Percentiles rank a stretch among this genome's conserved stretches.
Conservation (phyloP, 2,888 invertebrate species). For the Thyatira batis region DNA sequence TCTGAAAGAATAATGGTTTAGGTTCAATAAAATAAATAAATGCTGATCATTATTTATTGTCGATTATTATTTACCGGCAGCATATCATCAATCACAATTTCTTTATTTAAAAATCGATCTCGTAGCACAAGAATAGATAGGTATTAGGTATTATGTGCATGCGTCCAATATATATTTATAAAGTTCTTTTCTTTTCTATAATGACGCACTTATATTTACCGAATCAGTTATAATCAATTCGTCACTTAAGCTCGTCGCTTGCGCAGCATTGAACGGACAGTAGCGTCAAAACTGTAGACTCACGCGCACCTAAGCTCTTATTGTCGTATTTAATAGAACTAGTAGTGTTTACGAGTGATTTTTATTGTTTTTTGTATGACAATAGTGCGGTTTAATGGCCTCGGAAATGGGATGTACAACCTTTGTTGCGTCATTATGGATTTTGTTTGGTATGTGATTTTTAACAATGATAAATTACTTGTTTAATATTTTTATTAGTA, state of each 20-base stretch:
- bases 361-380: slow-evolving; percentile 23
- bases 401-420: slow-evolving; percentile 22
- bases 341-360: slow-evolving; percentile 6
- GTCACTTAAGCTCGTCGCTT: slow-evolving; percentile 3
- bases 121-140: too few species aligned
- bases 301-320: slow-evolving; percentile 30
- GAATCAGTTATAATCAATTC: neutral
- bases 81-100: too few species aligned
- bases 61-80: too few species aligned
- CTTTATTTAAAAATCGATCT: too few species aligned
- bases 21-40: too few species aligned
- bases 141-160: too few species aligned
- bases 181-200: too few species aligned
- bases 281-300: slow-evolving; percentile 11
- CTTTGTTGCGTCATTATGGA: slow-evolving; percentile 18
- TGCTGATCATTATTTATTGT: too few species aligned
- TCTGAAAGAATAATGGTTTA: too few species aligned
- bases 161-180: too few species aligned
- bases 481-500: neutral
- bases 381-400: slow-evolving; percentile 25
- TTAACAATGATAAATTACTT: neutral
- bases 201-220: neutral
- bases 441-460: slow-evolving; percentile 32
- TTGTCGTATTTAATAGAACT: slow-evolving; percentile 8
- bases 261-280: slow-evolving; percentile 13